These are phyloP conservation scores for Chrosomus eos DNA, from an alignment of 2,797 vertebrate species.

Conservation along the genomic window DNA sequence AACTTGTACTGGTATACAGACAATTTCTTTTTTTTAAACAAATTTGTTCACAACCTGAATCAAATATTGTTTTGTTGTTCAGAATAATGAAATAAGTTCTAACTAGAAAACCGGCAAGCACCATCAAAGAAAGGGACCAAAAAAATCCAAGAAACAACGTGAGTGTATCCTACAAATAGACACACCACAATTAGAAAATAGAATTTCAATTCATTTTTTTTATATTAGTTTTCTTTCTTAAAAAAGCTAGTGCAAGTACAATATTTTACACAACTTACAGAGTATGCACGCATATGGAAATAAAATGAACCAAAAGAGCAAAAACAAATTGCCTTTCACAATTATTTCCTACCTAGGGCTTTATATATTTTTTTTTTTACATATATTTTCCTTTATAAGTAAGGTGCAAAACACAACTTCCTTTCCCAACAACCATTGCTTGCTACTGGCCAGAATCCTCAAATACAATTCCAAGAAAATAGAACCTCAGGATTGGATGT, in stretches of 20 bases:
- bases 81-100: slow-evolving; percentile 94
- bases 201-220: slow-evolving; percentile 91
- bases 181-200: slow-evolving; percentile 97
- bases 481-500: slow-evolving; percentile 61
- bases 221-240: slow-evolving; percentile 85
- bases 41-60: slow-evolving; percentile 97
- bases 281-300: slow-evolving; percentile 92
- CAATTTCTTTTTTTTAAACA: slow-evolving; percentile 88
- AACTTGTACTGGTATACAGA: slow-evolving; percentile 97
- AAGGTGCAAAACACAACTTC: slow-evolving; percentile 89
- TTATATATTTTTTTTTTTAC: slow-evolving; percentile 64
- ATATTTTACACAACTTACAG: slow-evolving; percentile 96
- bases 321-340: slow-evolving; percentile 84
- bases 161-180: slow-evolving; percentile 97
- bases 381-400: slow-evolving; percentile 80
- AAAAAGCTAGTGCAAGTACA: slow-evolving; percentile 97
- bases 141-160: slow-evolving; percentile 77
- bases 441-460: slow-evolving; percentile 81
- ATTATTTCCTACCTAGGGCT: slow-evolving; percentile 88
- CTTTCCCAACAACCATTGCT: slow-evolving; percentile 70
- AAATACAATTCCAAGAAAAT: slow-evolving; percentile 65
- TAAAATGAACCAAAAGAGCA: slow-evolving; percentile 76
- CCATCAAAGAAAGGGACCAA: slow-evolving; percentile 95
- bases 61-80: slow-evolving; percentile 93
- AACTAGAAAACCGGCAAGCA: slow-evolving; percentile 97